Evolutionary conservation across 1,140 invertebrate species (phyloP), one percentile per base, ranked within the genome.

Genomic region (Bombus waltoni): DNA sequence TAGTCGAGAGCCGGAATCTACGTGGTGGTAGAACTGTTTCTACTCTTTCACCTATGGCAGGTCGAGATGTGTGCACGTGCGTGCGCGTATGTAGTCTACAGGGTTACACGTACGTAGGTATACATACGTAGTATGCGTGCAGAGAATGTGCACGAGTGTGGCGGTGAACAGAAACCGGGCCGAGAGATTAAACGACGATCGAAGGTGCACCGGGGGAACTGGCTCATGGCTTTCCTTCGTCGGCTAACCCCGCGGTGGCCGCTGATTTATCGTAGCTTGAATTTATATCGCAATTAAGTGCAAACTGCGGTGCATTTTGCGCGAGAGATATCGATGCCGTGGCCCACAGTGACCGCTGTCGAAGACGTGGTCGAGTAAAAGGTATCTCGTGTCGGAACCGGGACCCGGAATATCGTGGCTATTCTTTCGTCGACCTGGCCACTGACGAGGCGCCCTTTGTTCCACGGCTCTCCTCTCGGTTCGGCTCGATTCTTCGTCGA

Each of bases 261-360:
- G 38, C 38, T 79, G 89, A 90, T 90, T 90, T 90, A 90, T 87
- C 57, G 71, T 15, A 10, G 75, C 65, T 68, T 79, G 75, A 84
- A 87, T 87, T 87, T 87, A 87, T 87, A 84, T 87, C 68, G 82
- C 82, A 90, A 90, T 90, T 90, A 90, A 90, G 81, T 86, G 87
- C 81, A 82, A 90, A 86, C 82, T 85, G 86, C 86, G 70, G 62
- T 71, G 86, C 47, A 73, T 75, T 81, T 85, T 81, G 68, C 82
- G 71, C 81, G 28, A 65, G 71, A n/a, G 84, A 85, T 85, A 81
- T 85, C 78, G 84, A 75, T 57, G 84, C 44, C 62, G 38, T 35
- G 42, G 38, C 3, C 47, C 79, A 62, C 78, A 74, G 75, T 53
- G 76, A 47, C 65, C 70, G 11, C 65, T 59, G 73, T 71, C 76